These are phyloP conservation scores for Numenius arquata DNA, from an alignment of 2,113 vertebrate species.

Conservation along the genomic window DNA sequence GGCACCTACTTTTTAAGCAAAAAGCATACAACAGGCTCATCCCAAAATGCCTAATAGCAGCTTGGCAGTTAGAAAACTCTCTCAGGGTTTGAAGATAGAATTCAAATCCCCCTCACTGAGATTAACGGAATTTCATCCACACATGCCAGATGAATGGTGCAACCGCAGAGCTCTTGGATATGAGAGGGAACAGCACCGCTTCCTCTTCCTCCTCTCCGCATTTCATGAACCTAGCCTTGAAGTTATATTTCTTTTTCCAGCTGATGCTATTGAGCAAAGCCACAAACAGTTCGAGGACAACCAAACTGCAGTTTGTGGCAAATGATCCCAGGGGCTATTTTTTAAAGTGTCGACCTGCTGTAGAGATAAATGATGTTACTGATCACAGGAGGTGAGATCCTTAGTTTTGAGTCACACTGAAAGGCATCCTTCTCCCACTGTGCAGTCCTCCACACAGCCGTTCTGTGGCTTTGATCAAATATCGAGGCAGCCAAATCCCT, in stretches of 20 bases:
- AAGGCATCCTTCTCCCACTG: not conserved
- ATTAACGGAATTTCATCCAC: not conserved
- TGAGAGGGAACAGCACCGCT: not conserved
- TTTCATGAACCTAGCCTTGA: not conserved
- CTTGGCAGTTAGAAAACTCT: not conserved
- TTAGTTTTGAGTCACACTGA: not conserved
- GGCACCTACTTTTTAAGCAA: not conserved
- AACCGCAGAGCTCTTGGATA: accelerated
- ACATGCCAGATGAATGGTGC: not conserved
- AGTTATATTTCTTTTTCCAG: not conserved
- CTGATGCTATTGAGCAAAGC: not conserved
- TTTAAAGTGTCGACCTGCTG: not conserved
- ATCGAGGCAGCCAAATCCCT: not conserved
- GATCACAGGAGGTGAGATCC: not conserved
- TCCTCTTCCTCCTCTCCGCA: not conserved
- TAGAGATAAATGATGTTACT: not conserved
- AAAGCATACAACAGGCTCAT: not conserved
- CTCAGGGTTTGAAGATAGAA: not conserved
- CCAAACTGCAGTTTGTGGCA: not conserved
- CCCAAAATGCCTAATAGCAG: not conserved
- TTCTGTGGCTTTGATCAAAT: not conserved
- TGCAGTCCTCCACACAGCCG: not conserved
- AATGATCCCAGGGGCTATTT: not conserved
- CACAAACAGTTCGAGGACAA: not conserved
- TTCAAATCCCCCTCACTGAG: not conserved